Conservation (phyloP, 2,113 vertebrate species). For the Vimba vimba region DNA sequence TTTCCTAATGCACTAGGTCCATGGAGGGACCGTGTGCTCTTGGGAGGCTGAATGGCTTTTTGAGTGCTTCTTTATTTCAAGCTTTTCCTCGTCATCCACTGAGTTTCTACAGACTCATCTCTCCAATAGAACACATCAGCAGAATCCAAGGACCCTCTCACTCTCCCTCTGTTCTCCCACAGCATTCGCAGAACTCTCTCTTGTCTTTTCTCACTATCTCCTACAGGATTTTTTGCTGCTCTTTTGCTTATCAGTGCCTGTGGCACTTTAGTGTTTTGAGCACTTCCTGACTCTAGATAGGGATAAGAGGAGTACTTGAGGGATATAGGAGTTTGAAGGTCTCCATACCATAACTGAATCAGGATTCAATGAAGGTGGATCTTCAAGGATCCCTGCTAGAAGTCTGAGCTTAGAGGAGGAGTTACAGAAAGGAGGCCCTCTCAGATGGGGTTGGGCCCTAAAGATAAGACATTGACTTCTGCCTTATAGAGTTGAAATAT, state of each 20-base stretch:
- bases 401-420: background rate
- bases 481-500: background rate
- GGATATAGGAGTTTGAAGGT: constrained; percentile 5
- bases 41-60: constrained; percentile 14
- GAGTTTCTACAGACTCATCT: background rate
- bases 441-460: background rate
- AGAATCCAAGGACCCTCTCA: constrained; percentile 10
- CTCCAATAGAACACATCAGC: constrained; percentile 13
- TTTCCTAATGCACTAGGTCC: background rate
- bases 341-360: background rate
- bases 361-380: background rate
- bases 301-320: background rate
- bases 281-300: constrained; percentile 2
- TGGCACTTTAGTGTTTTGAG: background rate
- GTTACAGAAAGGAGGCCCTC: background rate
- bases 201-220: constrained; percentile 21
- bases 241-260: background rate
- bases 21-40: constrained; percentile 3
- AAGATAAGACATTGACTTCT: background rate
- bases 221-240: constrained; percentile 2
- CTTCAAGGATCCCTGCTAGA: background rate
- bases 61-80: constrained; percentile 39
- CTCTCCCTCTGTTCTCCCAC: background rate
- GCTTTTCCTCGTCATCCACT: constrained; percentile 3
- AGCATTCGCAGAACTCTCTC: background rate